phyloP scores from a whole-genome alignment of 2,888 invertebrate genomes.

The Anorthoa munda region DNA sequence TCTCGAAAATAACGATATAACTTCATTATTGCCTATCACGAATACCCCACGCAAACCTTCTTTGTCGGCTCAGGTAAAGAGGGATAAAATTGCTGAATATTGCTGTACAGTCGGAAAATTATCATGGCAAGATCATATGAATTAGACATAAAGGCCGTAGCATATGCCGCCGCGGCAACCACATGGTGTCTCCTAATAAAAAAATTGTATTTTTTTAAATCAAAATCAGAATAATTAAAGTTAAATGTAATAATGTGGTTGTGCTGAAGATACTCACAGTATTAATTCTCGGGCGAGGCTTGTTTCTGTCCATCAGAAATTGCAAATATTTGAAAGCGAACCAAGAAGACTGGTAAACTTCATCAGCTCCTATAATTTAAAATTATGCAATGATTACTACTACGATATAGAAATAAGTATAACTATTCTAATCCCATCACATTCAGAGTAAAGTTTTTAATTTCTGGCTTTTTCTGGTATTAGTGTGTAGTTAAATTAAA shows the following conservation, averaged over 20 bases:
- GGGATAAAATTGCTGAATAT: constrained; percentile 55
- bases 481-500: constrained; percentile 22
- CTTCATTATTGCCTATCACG: constrained; percentile 49
- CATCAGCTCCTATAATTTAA: constrained; percentile 47
- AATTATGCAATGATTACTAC: constrained; percentile 29
- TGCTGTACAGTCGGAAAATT: constrained; percentile 51
- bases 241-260: constrained; percentile 1
- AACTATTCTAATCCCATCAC: no score
- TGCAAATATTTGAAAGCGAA: no score
- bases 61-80: constrained; percentile 42
- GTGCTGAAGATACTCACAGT: constrained; percentile 11
- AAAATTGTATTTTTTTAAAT: neutral
- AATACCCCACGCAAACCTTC: constrained; percentile 32
- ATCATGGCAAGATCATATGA: constrained; percentile 50
- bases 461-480: constrained; percentile 37
- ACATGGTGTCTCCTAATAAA: constrained; percentile 32
- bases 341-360: constrained; percentile 43
- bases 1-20: constrained; percentile 38
- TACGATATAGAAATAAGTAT: constrained; percentile 12
- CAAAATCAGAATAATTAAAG: neutral
- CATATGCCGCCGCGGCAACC: constrained; percentile 42
- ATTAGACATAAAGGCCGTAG: constrained; percentile 40
- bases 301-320: constrained; percentile 6
- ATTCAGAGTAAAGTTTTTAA: constrained; percentile 15
- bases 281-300: constrained; percentile 10